Evolutionary conservation across 1,140 invertebrate genomes (phyloP).

Genomic region (Trichonephila inaurata): DNA sequence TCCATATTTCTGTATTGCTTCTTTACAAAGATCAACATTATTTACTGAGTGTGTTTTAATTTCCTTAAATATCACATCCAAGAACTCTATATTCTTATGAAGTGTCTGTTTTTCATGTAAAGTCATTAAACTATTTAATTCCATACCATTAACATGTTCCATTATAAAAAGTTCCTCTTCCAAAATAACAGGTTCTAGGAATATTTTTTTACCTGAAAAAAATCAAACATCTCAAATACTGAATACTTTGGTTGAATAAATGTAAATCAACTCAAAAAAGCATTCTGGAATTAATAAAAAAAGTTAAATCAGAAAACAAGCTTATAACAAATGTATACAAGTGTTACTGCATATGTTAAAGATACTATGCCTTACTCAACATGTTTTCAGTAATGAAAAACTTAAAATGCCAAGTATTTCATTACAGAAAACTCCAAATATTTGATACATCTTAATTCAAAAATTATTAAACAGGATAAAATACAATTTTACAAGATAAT

Average conservation of each 20-base stretch:
- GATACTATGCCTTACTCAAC: too few species aligned
- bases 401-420: too few species aligned
- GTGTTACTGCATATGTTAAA: too few species aligned
- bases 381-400: too few species aligned
- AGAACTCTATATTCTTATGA: neutral
- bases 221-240: neutral
- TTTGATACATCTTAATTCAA: too few species aligned
- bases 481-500: too few species aligned
- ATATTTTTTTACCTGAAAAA: conserved; percentile 29
- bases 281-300: too few species aligned
- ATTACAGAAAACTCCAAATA: too few species aligned
- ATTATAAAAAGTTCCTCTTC: neutral
- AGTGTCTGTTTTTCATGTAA: neutral
- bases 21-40: neutral
- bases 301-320: too few species aligned
- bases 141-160: neutral
- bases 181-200: neutral
- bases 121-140: neutral
- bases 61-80: conserved; percentile 5
- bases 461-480: too few species aligned
- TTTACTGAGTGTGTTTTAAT: conserved; percentile 24
- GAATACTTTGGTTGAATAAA: neutral
- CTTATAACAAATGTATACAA: too few species aligned
- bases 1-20: conserved; percentile 25
- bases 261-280: neutral